Base-by-base conservation (phyloP, 2,113 vertebrate genomes). In the Nanorana parkeri region DNA sequence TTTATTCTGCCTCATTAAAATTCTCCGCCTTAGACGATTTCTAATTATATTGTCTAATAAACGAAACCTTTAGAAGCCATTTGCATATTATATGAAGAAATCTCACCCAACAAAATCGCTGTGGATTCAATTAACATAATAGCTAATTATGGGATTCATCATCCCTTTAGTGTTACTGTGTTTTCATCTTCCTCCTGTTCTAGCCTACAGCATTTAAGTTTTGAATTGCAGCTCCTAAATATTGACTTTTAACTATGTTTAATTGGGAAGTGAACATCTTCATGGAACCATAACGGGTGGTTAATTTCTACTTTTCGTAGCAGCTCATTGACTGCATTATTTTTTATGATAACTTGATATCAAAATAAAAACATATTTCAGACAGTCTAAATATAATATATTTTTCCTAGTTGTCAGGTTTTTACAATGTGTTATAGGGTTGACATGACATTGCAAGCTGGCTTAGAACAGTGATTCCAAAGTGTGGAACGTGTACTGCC, bases 61-160 rank as follows among this genome's bases (percentile, higher is more conserved):
- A 93, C 91, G 87, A 89, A 89, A 93, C 91, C 87, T 90, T 90
- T 87, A 69, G 5, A 88, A 90, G 88, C 85, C 87, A 94, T 94
- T 94, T 93, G 92, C 92, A 93, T 94, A 92, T 93, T 93, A 92
- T 93, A 94, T 93, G 92, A 94, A 93, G 91, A 92, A 92, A 89
- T 93, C 89, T 93, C 90, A 89, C 86, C 90, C 91, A 92, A 92
- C 88, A 91, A 93, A 93, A 89, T 91, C 92, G 89, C 87, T 92
- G 91, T 84, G 93, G 92, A 92, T 91, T 91, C 91, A 93, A 93
- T 93, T 93, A 93, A 92, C 91, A 93, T 93, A 93, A 91, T 93
- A 92, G 91, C 92, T 93, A 93, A 94, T 95, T 94, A 92, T 87
- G 87, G 90, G 88, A 92, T 90, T 88, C 94, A 95, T 95, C 95